Evolutionary conservation across 2,888 invertebrate genomes (phyloP).

Genomic region (Myopa tessellatipennis): DNA sequence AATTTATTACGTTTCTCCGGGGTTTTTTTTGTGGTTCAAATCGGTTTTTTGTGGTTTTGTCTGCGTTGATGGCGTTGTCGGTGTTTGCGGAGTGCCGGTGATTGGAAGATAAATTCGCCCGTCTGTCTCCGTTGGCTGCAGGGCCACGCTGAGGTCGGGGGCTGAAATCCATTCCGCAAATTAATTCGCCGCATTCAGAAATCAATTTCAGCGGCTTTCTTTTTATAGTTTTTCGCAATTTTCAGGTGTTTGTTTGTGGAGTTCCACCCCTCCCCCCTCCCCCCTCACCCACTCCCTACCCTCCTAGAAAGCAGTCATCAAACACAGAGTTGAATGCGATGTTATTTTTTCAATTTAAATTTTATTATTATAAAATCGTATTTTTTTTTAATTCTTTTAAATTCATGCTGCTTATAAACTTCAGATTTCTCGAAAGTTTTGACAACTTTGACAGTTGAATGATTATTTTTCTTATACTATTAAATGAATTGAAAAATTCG

Average conservation of each 20-base stretch:
- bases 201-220: conserved; percentile 29
- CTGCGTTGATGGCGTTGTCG: not conserved
- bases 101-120: conserved; percentile 24
- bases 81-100: not conserved
- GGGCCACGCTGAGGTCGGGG: not conserved
- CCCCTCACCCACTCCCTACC: too few species aligned
- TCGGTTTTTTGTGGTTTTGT: not conserved
- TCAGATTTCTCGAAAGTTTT: too few species aligned
- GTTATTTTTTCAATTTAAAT: too few species aligned
- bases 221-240: conserved; percentile 7
- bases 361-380: too few species aligned
- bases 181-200: conserved; percentile 28
- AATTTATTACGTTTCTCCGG: not conserved
- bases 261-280: too few species aligned
- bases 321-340: too few species aligned
- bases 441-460: too few species aligned
- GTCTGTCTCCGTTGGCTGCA: conserved; percentile 19
- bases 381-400: too few species aligned
- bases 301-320: too few species aligned
- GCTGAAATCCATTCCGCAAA: conserved; percentile 8
- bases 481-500: too few species aligned
- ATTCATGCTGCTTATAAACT: too few species aligned
- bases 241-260: not conserved
- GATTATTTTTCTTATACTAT: too few species aligned
- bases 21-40: not conserved